phyloP scores from a whole-genome alignment of 1,140 invertebrate species.

The Macrocentrus cingulum region DNA sequence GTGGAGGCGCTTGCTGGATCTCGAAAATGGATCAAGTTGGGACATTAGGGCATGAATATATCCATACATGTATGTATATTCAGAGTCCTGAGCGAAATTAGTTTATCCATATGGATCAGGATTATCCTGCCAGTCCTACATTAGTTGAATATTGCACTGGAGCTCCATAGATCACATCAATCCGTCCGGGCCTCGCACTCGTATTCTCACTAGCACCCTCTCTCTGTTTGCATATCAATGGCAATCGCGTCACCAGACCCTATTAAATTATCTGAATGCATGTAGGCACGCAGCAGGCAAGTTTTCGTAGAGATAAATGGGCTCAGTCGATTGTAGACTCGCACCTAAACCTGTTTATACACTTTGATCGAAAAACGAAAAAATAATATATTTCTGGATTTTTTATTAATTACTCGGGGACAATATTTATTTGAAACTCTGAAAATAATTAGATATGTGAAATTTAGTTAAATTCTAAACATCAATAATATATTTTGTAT shows the following conservation, averaged over 20 bases:
- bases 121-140: conserved; percentile 32
- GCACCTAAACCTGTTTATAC: neutral
- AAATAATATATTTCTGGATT: too few relatives aligned
- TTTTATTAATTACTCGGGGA: too few relatives aligned
- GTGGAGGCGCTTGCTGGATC: too few relatives aligned
- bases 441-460: too few relatives aligned
- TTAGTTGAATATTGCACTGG: conserved; percentile 17
- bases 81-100: conserved; percentile 32
- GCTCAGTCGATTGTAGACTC: neutral
- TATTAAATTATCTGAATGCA: conserved; percentile 23
- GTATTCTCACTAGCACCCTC: conserved; percentile 11
- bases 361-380: too few relatives aligned
- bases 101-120: conserved; percentile 38
- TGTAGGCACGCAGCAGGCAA: too few relatives aligned
- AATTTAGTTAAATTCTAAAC: too few relatives aligned
- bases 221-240: conserved; percentile 23
- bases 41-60: too few relatives aligned
- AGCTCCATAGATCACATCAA: conserved; percentile 26
- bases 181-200: conserved; percentile 18
- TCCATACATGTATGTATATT: neutral
- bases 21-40: too few relatives aligned
- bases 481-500: too few relatives aligned
- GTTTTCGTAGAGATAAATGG: neutral
- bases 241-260: conserved; percentile 18
- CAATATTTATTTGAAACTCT: too few relatives aligned